Percentiles rank a stretch among this genome's conserved stretches.
These are phyloP conservation scores for Pocillopora verrucosa DNA, from an alignment of 64 coral and sea anemone genomes.

Conservation along the genomic window DNA sequence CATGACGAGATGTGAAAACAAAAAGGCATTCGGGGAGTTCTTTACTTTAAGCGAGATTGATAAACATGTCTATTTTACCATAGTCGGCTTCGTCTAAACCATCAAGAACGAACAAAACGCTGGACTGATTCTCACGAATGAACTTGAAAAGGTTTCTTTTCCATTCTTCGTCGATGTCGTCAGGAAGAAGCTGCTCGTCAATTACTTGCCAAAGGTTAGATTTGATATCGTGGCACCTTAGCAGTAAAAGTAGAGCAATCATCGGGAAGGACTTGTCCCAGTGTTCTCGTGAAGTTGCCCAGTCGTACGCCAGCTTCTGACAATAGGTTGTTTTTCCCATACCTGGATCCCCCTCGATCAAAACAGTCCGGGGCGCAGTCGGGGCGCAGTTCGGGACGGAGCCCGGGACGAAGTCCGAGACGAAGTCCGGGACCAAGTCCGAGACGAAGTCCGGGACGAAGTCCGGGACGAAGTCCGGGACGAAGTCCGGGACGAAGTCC, in stretches of 20 bases:
- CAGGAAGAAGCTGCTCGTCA: constrained; percentile 33
- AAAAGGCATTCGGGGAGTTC: not conserved
- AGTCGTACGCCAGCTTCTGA: constrained; percentile 28
- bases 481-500: no score
- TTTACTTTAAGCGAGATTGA: not conserved
- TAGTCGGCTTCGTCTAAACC: constrained; percentile 18
- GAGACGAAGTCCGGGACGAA: no score
- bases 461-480: no score
- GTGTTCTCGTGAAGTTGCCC: not conserved
- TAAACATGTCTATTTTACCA: not conserved
- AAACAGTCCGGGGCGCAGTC: not conserved
- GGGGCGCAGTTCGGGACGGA: not conserved
- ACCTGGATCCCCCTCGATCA: constrained; percentile 20
- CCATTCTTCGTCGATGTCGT: constrained; percentile 10
- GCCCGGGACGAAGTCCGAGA: no score
- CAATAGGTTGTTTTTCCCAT: constrained; percentile 21
- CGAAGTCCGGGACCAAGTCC: no score
- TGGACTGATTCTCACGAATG: constrained; percentile 21
- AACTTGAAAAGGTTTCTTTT: constrained; percentile 10
- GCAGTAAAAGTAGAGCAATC: constrained; percentile 27
- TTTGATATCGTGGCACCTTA: constrained; percentile 24
- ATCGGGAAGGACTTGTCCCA: constrained; percentile 13
- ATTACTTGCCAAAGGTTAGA: constrained; percentile 19
- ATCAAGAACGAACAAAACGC: constrained; percentile 36
- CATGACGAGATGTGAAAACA: constrained; percentile 22